These are phyloP conservation scores for Spodoptera litura DNA, from an alignment of 1,140 invertebrate species.

Conservation along the genomic window DNA sequence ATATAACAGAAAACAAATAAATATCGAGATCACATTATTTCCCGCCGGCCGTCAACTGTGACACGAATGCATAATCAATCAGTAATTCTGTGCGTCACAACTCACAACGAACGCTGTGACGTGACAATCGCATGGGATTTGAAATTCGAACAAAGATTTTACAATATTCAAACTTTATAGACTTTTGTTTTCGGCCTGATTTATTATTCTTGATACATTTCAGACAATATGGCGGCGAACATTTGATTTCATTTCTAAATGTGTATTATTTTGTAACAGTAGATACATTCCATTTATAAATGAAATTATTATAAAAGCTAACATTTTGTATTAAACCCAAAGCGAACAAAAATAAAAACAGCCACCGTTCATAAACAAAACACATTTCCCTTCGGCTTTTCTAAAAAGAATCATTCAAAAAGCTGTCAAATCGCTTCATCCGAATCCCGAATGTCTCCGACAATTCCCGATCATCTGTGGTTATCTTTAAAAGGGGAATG, in stretches of 20 bases:
- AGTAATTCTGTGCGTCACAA: constrained; percentile 76
- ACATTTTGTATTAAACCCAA: background rate
- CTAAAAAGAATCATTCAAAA: constrained; percentile 38
- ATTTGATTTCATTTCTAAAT: too few species aligned
- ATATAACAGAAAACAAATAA: constrained; percentile 26
- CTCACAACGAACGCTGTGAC: constrained; percentile 61
- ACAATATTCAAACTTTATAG: constrained; percentile 77
- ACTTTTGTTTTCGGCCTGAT: constrained; percentile 44
- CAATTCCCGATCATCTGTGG: constrained; percentile 40
- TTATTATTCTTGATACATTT: background rate
- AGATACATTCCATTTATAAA: too few species aligned
- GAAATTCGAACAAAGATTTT: constrained; percentile 74
- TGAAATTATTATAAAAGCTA: background rate
- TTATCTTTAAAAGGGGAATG: constrained; percentile 59
- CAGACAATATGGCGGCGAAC: background rate
- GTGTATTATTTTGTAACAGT: too few species aligned
- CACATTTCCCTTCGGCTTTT: constrained; percentile 52
- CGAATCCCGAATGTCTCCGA: constrained; percentile 4
- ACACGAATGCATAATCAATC: constrained; percentile 84
- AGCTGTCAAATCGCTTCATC: constrained; percentile 44
- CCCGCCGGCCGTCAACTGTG: constrained; percentile 69
- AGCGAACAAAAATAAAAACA: constrained; percentile 1
- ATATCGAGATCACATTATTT: constrained; percentile 56
- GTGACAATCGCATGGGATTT: constrained; percentile 73
- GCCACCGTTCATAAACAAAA: constrained; percentile 61